phyloP scores from a whole-genome alignment of 2,888 invertebrate genomes.

The Caenorhabditis imperialis region DNA sequence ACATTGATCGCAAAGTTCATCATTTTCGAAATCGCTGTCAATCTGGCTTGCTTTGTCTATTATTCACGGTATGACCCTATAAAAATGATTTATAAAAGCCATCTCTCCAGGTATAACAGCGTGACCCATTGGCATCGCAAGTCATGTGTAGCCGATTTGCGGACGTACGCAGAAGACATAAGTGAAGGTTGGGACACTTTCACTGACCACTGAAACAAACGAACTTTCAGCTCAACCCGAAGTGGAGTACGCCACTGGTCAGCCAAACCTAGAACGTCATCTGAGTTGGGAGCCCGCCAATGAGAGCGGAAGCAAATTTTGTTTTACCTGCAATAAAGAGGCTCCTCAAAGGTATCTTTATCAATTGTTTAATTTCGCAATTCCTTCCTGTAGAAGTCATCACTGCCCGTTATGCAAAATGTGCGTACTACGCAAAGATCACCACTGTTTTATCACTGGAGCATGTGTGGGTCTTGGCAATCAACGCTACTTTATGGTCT shows the following conservation, averaged over 20 bases:
- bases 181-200: slow-evolving; percentile 29
- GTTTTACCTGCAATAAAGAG: slow-evolving; percentile 68
- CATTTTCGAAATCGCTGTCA: slow-evolving; percentile 50
- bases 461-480: slow-evolving; percentile 80
- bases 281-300: slow-evolving; percentile 45
- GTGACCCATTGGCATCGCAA: slow-evolving; percentile 68
- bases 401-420: slow-evolving; percentile 79
- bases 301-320: slow-evolving; percentile 64
- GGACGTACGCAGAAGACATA: slow-evolving; percentile 52
- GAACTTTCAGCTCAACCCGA: slow-evolving; percentile 29
- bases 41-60: slow-evolving; percentile 61
- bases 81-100: slow-evolving; percentile 13
- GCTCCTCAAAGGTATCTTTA: slow-evolving; percentile 61
- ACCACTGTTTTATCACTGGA: slow-evolving; percentile 79
- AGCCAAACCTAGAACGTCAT: slow-evolving; percentile 41
- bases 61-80: slow-evolving; percentile 47
- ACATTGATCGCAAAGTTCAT: slow-evolving; percentile 42
- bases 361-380: neutral
- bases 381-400: slow-evolving; percentile 74
- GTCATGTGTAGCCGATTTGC: slow-evolving; percentile 63
- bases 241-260: slow-evolving; percentile 43
- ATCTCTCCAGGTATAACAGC: slow-evolving; percentile 56
- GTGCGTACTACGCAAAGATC: slow-evolving; percentile 80
- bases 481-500: slow-evolving; percentile 79
- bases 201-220: slow-evolving; percentile 1